Conservation (phyloP, 2,797 vertebrate species). For the Graptemys geographica region DNA sequence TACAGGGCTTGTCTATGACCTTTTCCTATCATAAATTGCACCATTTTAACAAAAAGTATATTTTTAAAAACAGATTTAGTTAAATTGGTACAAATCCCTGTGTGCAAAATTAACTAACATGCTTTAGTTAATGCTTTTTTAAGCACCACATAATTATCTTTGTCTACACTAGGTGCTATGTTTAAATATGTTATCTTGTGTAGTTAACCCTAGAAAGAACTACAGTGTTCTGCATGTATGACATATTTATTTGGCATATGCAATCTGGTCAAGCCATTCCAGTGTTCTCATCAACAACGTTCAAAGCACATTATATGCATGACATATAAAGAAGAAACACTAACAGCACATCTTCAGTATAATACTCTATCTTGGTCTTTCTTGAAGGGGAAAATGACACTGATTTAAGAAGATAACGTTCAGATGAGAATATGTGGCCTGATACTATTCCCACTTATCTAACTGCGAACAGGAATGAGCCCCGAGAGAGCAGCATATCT, state of each 20-base stretch:
- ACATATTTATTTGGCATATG: too few relatives aligned
- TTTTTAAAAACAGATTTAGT: background rate
- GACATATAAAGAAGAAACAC: background rate
- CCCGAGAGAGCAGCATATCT: background rate
- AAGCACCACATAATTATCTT: background rate
- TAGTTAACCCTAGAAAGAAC: too few relatives aligned
- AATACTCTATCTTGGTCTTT: background rate
- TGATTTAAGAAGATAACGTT: too few relatives aligned
- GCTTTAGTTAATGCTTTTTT: background rate
- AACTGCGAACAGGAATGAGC: background rate
- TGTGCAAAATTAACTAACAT: background rate
- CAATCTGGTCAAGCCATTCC: too few relatives aligned
- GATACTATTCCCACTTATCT: too few relatives aligned
- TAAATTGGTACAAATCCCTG: background rate
- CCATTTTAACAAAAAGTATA: background rate
- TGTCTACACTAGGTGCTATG: background rate
- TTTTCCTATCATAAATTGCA: background rate
- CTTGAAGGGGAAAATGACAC: background rate
- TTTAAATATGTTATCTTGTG: too few relatives aligned
- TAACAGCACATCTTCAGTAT: background rate
- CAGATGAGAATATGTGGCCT: too few relatives aligned
- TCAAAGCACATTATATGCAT: too few relatives aligned
- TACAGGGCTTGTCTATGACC: background rate
- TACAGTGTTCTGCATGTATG: too few relatives aligned
- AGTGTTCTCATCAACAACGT: too few relatives aligned